A percentile compares a stretch with the other conserved stretches of the same genome.
Conservation (phyloP, 2,113 vertebrate genomes). For the Pachyramphus minor region DNA sequence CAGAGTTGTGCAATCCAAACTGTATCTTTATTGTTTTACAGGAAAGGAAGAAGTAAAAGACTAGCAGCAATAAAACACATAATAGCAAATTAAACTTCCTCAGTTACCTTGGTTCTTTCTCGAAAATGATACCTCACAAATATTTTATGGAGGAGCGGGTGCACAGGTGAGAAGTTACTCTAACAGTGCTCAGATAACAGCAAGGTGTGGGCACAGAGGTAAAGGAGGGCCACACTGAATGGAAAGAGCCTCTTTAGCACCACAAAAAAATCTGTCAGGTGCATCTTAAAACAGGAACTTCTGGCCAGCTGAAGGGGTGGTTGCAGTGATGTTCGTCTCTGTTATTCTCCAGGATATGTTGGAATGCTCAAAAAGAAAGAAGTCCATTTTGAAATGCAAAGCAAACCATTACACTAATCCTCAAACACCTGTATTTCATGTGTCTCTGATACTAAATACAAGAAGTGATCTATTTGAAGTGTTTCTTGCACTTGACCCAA, state of each 20-base stretch:
- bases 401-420: not conserved
- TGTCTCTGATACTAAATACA: not conserved
- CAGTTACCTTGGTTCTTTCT: not conserved
- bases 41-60: not conserved
- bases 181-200: not conserved
- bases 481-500: not conserved
- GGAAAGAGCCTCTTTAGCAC: not conserved
- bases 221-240: not conserved
- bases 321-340: not conserved
- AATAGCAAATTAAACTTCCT: not conserved
- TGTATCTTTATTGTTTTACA: not conserved
- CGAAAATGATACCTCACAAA: not conserved
- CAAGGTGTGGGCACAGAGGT: not conserved
- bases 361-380: not conserved
- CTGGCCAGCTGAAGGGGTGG: not conserved
- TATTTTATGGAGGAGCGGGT: not conserved
- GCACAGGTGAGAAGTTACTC: not conserved
- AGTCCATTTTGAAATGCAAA: not conserved
- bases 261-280: fast-evolving
- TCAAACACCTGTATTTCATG: not conserved
- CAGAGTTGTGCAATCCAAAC: not conserved
- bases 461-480: not conserved
- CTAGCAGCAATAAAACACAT: not conserved
- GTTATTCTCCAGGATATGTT: not conserved
- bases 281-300: not conserved